Conservation (phyloP, 2,797 vertebrate species). For the Odontamblyopus rebecca region DNA sequence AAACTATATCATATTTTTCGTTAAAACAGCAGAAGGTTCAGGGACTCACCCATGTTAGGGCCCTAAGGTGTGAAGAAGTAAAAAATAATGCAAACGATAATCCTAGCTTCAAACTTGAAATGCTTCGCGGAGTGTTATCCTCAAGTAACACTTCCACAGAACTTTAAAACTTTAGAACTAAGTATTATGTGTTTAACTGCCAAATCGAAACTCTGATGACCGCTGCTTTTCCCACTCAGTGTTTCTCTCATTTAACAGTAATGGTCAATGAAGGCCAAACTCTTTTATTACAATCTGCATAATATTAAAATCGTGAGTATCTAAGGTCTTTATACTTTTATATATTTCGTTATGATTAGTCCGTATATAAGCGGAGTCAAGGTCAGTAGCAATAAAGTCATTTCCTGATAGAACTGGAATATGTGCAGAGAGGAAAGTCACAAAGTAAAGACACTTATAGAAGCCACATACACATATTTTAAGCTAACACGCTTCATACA, state of each 20-base stretch:
- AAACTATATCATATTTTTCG: no score
- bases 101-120: no score
- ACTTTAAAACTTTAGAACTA: neutral
- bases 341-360: neutral
- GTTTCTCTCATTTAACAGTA: constrained; percentile 10
- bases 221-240: neutral
- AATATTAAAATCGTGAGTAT: neutral
- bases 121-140: no score
- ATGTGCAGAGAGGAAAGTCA: neutral
- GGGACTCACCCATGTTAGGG: no score
- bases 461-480: no score
- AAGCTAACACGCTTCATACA: no score
- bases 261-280: constrained; percentile 9
- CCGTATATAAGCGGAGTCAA: neutral
- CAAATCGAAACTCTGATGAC: neutral
- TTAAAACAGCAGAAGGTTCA: no score
- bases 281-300: constrained; percentile 1
- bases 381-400: neutral
- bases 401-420: neutral
- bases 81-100: no score
- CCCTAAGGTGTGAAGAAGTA: no score
- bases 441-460: neutral
- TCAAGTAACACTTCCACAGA: no score
- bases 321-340: constrained; percentile 4
- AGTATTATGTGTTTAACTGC: neutral